Evolutionary conservation across 2,888 invertebrate genomes (phyloP).

Genomic region (Eristalis arbustorum): DNA sequence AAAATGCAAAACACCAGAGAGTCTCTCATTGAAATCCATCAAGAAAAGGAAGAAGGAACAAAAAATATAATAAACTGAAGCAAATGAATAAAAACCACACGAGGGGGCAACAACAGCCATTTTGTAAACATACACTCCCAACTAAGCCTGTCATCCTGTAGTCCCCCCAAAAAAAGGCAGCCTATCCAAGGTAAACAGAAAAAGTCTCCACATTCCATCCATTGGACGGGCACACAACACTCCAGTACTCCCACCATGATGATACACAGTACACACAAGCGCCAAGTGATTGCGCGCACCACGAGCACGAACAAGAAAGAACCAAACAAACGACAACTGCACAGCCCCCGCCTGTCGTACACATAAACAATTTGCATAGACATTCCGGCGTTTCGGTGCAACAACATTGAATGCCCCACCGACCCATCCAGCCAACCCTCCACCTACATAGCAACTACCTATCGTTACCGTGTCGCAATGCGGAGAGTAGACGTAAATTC

Average conservation of each 20-base stretch:
- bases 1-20: constrained; percentile 25
- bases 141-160: constrained; percentile 47
- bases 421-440: constrained; percentile 12
- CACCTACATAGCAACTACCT: constrained; percentile 12
- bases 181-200: constrained; percentile 69
- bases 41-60: constrained; percentile 3
- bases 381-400: constrained; percentile 53
- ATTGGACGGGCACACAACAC: constrained; percentile 49
- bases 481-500: constrained; percentile 42
- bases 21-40: neutral
- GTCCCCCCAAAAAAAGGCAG: constrained; percentile 55
- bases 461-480: constrained; percentile 55
- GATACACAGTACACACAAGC: constrained; percentile 28
- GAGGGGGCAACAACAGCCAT: constrained; percentile 68
- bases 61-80: constrained; percentile 36
- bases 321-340: constrained; percentile 57
- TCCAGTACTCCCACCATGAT: constrained; percentile 39
- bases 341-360: constrained; percentile 40
- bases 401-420: constrained; percentile 29
- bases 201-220: constrained; percentile 70
- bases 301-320: constrained; percentile 25
- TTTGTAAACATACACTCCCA: constrained; percentile 67
- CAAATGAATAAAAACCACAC: constrained; percentile 61
- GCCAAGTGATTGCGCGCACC: constrained; percentile 64
- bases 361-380: constrained; percentile 63